These are phyloP conservation scores for Prionchulus punctatus DNA, from an alignment of 2,888 invertebrate genomes.

Conservation along the genomic window DNA sequence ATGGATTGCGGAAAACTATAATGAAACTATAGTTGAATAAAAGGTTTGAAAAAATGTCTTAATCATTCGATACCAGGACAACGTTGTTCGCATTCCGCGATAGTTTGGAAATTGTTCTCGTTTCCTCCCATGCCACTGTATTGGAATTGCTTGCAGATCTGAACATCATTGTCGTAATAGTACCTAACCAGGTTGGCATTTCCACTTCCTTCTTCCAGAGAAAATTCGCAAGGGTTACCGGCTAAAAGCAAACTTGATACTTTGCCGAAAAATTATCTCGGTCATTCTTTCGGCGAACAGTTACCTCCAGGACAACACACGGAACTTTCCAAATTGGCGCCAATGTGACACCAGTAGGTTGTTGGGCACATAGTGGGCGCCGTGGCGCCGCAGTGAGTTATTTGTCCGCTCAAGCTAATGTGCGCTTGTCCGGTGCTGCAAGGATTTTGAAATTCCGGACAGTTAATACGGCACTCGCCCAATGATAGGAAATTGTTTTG, in stretches of 20 bases:
- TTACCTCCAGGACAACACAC: constrained; percentile 9
- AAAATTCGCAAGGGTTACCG: constrained; percentile 22
- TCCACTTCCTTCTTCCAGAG: constrained; percentile 24
- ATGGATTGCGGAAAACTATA: constrained; percentile 14
- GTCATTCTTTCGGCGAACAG: constrained; percentile 17
- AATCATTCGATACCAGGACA: constrained; percentile 13
- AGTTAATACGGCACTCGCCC: constrained; percentile 10
- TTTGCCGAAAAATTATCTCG: constrained; percentile 20
- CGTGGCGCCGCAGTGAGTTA: constrained; percentile 15
- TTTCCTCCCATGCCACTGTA: constrained; percentile 14
- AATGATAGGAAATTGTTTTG: constrained; percentile 15
- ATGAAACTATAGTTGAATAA: background rate
- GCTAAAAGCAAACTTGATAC: too few relatives aligned
- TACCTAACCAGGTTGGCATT: constrained; percentile 8
- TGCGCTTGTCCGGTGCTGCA: constrained; percentile 14
- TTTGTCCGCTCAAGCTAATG: constrained; percentile 13
- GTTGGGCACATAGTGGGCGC: constrained; percentile 16
- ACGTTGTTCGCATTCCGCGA: constrained; percentile 11
- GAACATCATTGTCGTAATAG: constrained; percentile 13
- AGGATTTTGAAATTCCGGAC: constrained; percentile 11
- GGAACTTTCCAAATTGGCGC: constrained; percentile 16
- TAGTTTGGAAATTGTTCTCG: constrained; percentile 15
- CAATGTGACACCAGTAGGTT: constrained; percentile 25
- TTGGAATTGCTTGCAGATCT: constrained; percentile 13
- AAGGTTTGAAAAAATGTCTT: background rate